Conservation (phyloP, 2,113 vertebrate genomes). For the Campylomormyrus tamandua region DNA sequence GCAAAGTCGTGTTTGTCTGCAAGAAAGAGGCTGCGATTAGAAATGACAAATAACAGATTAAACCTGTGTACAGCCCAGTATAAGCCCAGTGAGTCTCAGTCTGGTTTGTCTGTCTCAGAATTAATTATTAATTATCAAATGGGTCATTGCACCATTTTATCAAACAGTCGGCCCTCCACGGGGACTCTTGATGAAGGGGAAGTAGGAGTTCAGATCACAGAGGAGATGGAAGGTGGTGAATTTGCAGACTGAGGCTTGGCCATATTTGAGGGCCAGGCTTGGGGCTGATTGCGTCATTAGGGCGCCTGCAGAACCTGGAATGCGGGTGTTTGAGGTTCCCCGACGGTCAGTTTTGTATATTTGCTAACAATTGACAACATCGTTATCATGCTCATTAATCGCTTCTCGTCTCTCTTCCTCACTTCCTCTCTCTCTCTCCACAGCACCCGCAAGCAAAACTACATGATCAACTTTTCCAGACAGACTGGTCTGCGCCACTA, state of each 20-base stretch:
- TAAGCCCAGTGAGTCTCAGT: neutral
- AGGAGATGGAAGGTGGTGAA: neutral
- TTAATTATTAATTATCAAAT: neutral
- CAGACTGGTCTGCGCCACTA: constrained; percentile 93
- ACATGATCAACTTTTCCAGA: constrained; percentile 99
- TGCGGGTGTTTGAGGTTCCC: constrained; percentile 66
- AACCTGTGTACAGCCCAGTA: neutral
- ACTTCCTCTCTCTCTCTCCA: constrained; percentile 46
- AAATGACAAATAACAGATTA: neutral
- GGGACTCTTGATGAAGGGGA: neutral
- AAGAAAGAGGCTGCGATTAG: neutral
- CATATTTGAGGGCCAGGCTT: too few relatives aligned
- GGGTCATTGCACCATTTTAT: neutral
- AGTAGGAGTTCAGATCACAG: neutral
- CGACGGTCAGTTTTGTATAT: constrained; percentile 30
- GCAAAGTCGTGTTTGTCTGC: neutral
- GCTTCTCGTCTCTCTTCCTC: constrained; percentile 30
- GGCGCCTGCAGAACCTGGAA: neutral
- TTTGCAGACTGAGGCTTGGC: neutral
- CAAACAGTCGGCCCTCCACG: constrained; percentile 22
- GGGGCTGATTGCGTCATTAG: neutral
- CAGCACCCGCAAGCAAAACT: constrained; percentile 99
- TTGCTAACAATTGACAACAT: constrained; percentile 23
- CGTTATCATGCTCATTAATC: constrained; percentile 43
- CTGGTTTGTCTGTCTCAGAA: neutral